Evolutionary conservation across 2,888 invertebrate species (phyloP).

Genomic region (Troides aeacus): DNA sequence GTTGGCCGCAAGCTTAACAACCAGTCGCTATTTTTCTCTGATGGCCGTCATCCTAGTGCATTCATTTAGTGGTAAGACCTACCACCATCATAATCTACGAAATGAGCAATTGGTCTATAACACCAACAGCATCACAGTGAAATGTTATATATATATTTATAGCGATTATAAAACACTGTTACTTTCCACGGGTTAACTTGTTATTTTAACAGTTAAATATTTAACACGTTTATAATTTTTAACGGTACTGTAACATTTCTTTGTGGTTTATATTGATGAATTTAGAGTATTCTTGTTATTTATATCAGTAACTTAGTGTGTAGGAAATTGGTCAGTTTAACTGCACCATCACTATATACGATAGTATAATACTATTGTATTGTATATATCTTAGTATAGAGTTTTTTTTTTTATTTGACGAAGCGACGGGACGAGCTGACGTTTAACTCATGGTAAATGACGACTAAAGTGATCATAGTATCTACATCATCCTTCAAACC

Average conservation of each 20-base stretch:
- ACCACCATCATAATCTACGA: neutral
- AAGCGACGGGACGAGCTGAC: too few species aligned
- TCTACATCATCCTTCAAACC: too few species aligned
- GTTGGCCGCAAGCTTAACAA: too few species aligned
- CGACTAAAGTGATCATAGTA: too few species aligned
- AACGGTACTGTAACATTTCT: constrained; percentile 4
- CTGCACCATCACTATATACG: too few species aligned
- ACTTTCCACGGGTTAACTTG: constrained; percentile 13
- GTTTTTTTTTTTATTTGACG: too few species aligned
- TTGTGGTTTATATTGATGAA: neutral
- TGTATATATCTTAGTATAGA: too few species aligned
- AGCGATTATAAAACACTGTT: constrained; percentile 21
- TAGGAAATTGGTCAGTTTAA: neutral
- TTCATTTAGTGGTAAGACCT: too few species aligned
- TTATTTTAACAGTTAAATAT: constrained; percentile 15
- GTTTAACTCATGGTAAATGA: too few species aligned
- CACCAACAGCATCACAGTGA: constrained; percentile 4
- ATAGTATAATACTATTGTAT: too few species aligned
- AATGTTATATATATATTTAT: constrained; percentile 23
- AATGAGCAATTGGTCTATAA: constrained; percentile 22
- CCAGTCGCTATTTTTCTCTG: too few species aligned
- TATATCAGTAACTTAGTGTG: neutral
- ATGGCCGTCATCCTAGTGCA: too few species aligned
- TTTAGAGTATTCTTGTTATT: neutral
- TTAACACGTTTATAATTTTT: constrained; percentile 16